These are phyloP conservation scores for Cyclophora albipunctata DNA, from an alignment of 2,888 invertebrate species.

Conservation along the genomic window DNA sequence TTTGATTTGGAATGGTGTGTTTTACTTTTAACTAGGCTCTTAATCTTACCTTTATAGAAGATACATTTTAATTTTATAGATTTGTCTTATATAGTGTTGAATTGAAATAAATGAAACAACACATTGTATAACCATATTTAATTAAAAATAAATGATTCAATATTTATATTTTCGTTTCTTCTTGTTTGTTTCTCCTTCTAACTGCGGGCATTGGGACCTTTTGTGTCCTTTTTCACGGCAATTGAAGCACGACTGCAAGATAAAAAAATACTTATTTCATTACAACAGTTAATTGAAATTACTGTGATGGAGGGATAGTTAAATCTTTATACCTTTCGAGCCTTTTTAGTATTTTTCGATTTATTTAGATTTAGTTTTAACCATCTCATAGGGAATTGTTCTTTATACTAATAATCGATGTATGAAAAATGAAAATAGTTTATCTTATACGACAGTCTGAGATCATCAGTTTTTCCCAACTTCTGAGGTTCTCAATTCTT, in stretches of 20 bases:
- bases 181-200: constrained; percentile 37
- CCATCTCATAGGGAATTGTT: too few relatives aligned
- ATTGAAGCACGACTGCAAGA: constrained; percentile 73
- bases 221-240: constrained; percentile 76
- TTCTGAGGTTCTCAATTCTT: too few relatives aligned
- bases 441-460: too few relatives aligned
- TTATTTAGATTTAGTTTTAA: too few relatives aligned
- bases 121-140: constrained; percentile 19
- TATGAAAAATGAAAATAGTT: too few relatives aligned
- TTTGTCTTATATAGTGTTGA: too few relatives aligned
- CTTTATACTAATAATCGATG: too few relatives aligned
- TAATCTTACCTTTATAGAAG: too few relatives aligned
- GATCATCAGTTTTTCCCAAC: too few relatives aligned
- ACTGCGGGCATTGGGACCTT: constrained; percentile 65
- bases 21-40: too few relatives aligned
- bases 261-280: constrained; percentile 2
- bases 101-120: constrained; percentile 2
- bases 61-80: constrained; percentile 19
- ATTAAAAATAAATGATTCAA: constrained; percentile 26
- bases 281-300: background rate
- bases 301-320: background rate
- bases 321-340: too few relatives aligned
- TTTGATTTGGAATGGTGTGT: background rate
- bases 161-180: constrained; percentile 48
- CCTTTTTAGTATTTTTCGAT: too few relatives aligned